Base-by-base conservation (phyloP, 2,113 vertebrate species). In the Zosterops pallidus region DNA sequence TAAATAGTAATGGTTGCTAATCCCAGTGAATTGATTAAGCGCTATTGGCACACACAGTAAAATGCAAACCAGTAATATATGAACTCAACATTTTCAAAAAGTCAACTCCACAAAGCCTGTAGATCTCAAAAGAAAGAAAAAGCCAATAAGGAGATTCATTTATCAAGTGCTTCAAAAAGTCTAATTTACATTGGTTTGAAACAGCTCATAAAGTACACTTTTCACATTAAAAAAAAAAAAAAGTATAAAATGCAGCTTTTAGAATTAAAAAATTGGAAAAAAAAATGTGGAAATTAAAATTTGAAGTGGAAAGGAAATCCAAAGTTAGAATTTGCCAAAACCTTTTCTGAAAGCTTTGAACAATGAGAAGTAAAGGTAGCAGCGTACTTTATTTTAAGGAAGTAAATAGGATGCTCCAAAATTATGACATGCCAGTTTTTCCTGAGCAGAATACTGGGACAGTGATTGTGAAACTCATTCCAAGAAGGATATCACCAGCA, bases 251-350 rank as follows among this genome's bases (percentile, higher is more conserved):
- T 33, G 3, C 6, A 55, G 60, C 3, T 39, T 59, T 42, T 23
- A 5, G 9, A 79, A 35, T 0, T 0, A 59, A 37, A 74, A 62
- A 41, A 26, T 1, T 1, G 11, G 4, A 0, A 53, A 68, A 53
- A 53, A 42, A 47, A 0, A 15, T 2, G 35, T 17, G 23, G 47
- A 16, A 80, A 90, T 60, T 72, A 39, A 77, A 86, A 83, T 19
- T 8, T 49, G 8, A 78, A 87, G 19, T 21, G 47, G 11, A 55
- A 90, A 72, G 22, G 29, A 85, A 91, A 62, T 14, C 9, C 2
- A 1, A 64, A 65, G 8, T 15, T 56, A 28, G 14, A 64, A 68
- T 56, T 47, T 52, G 21, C 23, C 28, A 37, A 57, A 79, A 67
- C 3, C 0, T 49, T 49, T 70, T 63, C 33, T 42, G 41, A 60